A percentile compares a stretch with the other conserved stretches of the same genome.
phyloP scores from a whole-genome alignment of 2,797 vertebrate genomes.

The Cossypha heuglini region DNA sequence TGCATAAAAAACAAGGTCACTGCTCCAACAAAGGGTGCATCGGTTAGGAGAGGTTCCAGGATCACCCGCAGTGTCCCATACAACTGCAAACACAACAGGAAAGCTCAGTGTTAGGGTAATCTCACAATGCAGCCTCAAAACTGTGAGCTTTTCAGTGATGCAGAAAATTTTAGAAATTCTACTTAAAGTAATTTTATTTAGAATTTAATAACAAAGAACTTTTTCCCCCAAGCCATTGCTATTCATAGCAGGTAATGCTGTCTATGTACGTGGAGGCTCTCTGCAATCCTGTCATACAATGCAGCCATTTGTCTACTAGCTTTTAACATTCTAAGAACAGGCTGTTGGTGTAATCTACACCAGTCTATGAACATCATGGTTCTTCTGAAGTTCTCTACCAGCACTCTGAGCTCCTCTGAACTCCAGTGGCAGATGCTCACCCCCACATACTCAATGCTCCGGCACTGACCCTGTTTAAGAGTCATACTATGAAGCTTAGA shows the following conservation, averaged over 20 bases:
- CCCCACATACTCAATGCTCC: background rate
- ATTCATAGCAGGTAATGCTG: background rate
- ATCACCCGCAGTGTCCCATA: constrained; percentile 88
- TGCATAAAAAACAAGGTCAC: constrained; percentile 94
- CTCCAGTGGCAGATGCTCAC: background rate
- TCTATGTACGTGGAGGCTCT: background rate
- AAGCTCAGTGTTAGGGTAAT: background rate
- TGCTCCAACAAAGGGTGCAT: constrained; percentile 90
- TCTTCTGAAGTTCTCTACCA: background rate
- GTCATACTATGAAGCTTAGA: background rate
- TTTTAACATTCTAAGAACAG: background rate
- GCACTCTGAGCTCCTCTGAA: background rate
- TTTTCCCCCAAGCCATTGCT: background rate
- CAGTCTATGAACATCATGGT: background rate
- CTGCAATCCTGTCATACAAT: background rate
- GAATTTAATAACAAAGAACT: background rate
- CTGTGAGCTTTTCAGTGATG: background rate
- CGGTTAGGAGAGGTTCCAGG: constrained; percentile 87
- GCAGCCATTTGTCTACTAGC: background rate
- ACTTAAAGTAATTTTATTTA: background rate
- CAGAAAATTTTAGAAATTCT: background rate
- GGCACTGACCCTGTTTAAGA: background rate
- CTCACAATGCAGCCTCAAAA: background rate
- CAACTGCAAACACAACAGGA: constrained; percentile 72
- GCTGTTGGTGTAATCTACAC: background rate